Percentiles rank a stretch among this genome's conserved stretches.
These are phyloP conservation scores for Alviniconcha strummeri DNA, from an alignment of 2,888 invertebrate genomes.

Conservation along the genomic window DNA sequence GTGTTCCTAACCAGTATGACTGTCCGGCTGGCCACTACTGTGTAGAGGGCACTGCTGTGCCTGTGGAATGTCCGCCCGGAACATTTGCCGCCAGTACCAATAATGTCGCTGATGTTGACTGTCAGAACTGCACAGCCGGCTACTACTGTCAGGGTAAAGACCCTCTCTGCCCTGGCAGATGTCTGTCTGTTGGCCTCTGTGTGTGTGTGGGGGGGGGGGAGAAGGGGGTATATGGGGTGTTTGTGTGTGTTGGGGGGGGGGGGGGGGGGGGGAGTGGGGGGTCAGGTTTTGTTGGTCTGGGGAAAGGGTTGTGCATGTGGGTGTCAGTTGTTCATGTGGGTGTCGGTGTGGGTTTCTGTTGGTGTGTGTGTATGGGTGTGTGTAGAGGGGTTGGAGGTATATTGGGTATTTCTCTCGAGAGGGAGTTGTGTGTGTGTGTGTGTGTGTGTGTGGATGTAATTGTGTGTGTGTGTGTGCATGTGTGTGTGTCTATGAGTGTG, in stretches of 20 bases:
- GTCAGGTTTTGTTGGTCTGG: too few relatives aligned
- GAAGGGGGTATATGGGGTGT: not conserved
- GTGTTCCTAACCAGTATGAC: constrained; percentile 57
- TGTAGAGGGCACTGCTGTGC: constrained; percentile 60
- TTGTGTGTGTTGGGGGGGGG: not conserved
- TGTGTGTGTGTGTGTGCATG: too few relatives aligned
- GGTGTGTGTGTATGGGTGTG: not conserved
- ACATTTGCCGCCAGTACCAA: constrained; percentile 61
- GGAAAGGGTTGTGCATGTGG: not conserved
- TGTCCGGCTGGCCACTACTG: constrained; percentile 70
- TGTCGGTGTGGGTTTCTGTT: not conserved
- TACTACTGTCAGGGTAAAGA: constrained; percentile 64
- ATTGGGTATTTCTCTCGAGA: too few relatives aligned
- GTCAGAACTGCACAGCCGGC: constrained; percentile 64
- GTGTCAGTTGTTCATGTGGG: not conserved
- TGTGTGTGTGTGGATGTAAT: too few relatives aligned
- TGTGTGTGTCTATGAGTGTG: too few relatives aligned
- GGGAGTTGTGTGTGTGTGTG: too few relatives aligned
- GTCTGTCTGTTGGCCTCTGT: too few relatives aligned
- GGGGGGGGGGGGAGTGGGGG: not conserved
- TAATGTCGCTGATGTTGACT: constrained; percentile 52
- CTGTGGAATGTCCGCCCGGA: constrained; percentile 66
- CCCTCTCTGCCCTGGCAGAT: too few relatives aligned
- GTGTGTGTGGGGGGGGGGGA: too few relatives aligned
- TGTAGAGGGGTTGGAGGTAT: too few relatives aligned